These are phyloP conservation scores for Calyptomena viridis DNA, from an alignment of 2,113 vertebrate species.

Conservation along the genomic window DNA sequence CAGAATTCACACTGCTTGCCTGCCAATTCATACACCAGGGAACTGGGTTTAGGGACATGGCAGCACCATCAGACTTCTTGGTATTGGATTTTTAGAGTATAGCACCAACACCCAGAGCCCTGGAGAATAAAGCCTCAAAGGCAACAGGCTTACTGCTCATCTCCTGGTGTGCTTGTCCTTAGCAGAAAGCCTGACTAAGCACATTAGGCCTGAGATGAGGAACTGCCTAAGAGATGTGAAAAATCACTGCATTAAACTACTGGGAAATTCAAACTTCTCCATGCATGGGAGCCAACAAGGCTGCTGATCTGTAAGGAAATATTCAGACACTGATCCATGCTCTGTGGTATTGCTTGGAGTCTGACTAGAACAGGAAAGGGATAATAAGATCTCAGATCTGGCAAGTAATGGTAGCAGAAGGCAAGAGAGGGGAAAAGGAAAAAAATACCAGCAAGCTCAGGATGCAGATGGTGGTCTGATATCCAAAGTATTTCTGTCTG, in stretches of 20 bases:
- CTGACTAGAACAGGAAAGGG: background rate
- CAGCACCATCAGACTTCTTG: background rate
- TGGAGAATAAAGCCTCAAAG: background rate
- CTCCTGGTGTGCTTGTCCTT: background rate
- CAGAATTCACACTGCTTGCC: background rate
- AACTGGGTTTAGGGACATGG: background rate
- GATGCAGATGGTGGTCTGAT: background rate
- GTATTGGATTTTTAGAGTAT: background rate
- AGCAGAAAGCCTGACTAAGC: background rate
- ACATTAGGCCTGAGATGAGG: background rate
- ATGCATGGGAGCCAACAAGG: background rate
- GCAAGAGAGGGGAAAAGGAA: background rate
- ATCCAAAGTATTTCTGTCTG: background rate
- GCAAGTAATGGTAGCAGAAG: background rate
- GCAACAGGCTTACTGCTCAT: background rate
- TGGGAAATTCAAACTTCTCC: slow-evolving; percentile 25
- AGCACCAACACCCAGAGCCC: background rate
- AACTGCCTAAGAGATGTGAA: background rate
- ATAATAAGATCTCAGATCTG: background rate
- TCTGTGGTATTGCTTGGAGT: background rate
- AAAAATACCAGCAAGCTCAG: background rate
- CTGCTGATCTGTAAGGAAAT: slow-evolving; percentile 8
- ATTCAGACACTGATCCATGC: background rate
- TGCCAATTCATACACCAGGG: background rate
- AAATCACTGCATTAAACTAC: slow-evolving; percentile 9